phyloP scores from a whole-genome alignment of 1,140 invertebrate genomes.

The Drosophila bocki region DNA sequence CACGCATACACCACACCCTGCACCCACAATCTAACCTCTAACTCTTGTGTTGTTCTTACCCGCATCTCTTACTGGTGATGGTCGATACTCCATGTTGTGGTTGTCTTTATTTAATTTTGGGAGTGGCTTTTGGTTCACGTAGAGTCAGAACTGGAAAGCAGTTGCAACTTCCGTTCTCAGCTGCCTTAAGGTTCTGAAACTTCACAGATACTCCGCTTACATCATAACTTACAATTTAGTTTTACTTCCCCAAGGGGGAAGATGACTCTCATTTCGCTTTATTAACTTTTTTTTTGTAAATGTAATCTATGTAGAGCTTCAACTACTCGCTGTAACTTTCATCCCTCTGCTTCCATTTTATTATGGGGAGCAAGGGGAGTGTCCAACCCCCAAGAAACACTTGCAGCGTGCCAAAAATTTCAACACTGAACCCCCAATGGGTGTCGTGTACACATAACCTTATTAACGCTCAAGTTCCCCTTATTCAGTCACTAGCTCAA shows the following conservation, averaged over 20 bases:
- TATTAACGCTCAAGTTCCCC: slow-evolving; percentile 11
- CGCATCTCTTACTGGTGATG: slow-evolving; percentile 29
- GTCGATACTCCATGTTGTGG: slow-evolving; percentile 31
- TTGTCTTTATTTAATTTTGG: slow-evolving; percentile 21
- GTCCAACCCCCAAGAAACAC: slow-evolving; percentile 25
- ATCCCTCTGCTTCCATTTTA: slow-evolving; percentile 4
- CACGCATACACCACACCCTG: slow-evolving; percentile 9
- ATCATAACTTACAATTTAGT: slow-evolving; percentile 4
- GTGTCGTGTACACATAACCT: slow-evolving; percentile 10
- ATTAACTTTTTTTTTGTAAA: slow-evolving; percentile 29
- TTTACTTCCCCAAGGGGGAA: not conserved
- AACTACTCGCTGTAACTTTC: slow-evolving; percentile 1
- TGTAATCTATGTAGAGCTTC: slow-evolving; percentile 15
- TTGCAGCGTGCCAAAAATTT: slow-evolving; percentile 29
- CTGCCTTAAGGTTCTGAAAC: slow-evolving; percentile 3
- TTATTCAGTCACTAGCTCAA: not conserved
- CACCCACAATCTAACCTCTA: slow-evolving; percentile 31
- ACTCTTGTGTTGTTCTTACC: slow-evolving; percentile 27
- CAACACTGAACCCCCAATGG: slow-evolving; percentile 15
- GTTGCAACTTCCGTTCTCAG: not conserved
- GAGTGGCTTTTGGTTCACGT: slow-evolving; percentile 2
- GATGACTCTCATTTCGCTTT: slow-evolving; percentile 7
- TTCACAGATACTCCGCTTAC: not conserved
- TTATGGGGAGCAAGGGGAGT: not conserved
- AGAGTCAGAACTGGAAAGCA: not conserved